Base-by-base conservation (phyloP, 1,140 invertebrate species). In the Myzus persicae region DNA sequence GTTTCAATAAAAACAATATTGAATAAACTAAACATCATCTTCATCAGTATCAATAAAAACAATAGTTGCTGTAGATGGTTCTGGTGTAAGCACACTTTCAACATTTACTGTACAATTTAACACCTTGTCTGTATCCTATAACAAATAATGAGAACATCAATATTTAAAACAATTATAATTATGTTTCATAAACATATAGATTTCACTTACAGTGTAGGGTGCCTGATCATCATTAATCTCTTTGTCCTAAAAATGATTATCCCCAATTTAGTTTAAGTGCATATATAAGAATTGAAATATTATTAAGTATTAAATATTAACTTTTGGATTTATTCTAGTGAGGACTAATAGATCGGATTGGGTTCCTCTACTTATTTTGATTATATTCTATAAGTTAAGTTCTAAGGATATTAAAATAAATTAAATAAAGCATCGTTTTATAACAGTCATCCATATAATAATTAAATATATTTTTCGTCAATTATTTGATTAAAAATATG, bases 11-110 rank as follows among this genome's bases (percentile, higher is more conserved):
- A 40, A 4, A 26, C 5, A 54, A 90, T 40, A 31, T 54, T 90
- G 4, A 89, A 89, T 2, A 5, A 46, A 84, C 5, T 84, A 92
- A 81, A 48, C 42, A 82, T 92, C 91, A 92, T 81, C n/a, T 31
- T 91, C 91, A 38, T 92, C 91, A 7, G 36, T 84, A 7, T 81
- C 59, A 51, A 92, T 92, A 51, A 38, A 92, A 51, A 92, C 91
- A 92, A 84, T 26, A 7, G 31, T 92, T 46, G 91, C 91, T 46
- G 22, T 82, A 7, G 76, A 84, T 31, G 91, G 91, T 51, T 92
- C 67, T 46, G 67, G 91, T 6, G 48, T 48, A 48, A 44, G 14
- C 24, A 44, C 91, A 92, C 44, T 82, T 82, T 92, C 91, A 26
- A 92, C 76, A 84, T 36, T 82, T 51, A 91, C 90, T 22, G n/a